Conservation (phyloP, 2,888 invertebrate genomes). For the Acleris emargana region DNA sequence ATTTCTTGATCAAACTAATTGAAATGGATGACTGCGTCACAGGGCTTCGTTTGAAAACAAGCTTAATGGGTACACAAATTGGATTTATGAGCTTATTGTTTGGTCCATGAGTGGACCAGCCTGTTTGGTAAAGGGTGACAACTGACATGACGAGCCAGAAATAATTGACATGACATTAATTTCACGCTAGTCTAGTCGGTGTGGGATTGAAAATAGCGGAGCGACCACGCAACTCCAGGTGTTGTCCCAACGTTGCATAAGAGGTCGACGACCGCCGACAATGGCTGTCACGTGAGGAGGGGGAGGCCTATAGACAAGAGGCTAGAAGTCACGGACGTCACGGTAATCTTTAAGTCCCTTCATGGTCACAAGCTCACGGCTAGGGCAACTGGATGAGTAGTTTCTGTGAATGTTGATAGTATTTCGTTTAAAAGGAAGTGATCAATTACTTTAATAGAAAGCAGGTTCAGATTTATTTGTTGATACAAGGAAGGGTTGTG, state of each 20-base stretch:
- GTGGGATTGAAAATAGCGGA: constrained; percentile 36
- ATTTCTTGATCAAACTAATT: constrained; percentile 28
- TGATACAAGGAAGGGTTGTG: no score
- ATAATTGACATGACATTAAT: constrained; percentile 39
- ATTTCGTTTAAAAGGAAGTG: constrained; percentile 4
- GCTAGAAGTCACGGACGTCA: constrained; percentile 40
- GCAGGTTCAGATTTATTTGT: no score
- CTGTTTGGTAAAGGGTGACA: constrained; percentile 15
- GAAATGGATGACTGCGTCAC: constrained; percentile 19
- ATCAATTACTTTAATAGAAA: background rate
- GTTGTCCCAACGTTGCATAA: constrained; percentile 60
- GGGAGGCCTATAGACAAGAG: constrained; percentile 57
- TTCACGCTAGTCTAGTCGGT: constrained; percentile 39
- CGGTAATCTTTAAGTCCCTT: constrained; percentile 42
- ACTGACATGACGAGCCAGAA: constrained; percentile 19
- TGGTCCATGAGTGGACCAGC: background rate
- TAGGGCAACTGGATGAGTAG: constrained; percentile 27
- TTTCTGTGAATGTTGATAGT: constrained; percentile 9
- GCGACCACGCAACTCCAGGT: constrained; percentile 63
- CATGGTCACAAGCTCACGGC: constrained; percentile 38
- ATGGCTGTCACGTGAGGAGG: constrained; percentile 49
- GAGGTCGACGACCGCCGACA: constrained; percentile 68
- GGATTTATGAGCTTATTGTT: no score
- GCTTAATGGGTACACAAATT: no score
- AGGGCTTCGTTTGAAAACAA: no score